Percentiles rank a stretch among this genome's conserved stretches.
These are phyloP conservation scores for Neopipo cinnamomea DNA, from an alignment of 2,113 vertebrate genomes.

Conservation along the genomic window DNA sequence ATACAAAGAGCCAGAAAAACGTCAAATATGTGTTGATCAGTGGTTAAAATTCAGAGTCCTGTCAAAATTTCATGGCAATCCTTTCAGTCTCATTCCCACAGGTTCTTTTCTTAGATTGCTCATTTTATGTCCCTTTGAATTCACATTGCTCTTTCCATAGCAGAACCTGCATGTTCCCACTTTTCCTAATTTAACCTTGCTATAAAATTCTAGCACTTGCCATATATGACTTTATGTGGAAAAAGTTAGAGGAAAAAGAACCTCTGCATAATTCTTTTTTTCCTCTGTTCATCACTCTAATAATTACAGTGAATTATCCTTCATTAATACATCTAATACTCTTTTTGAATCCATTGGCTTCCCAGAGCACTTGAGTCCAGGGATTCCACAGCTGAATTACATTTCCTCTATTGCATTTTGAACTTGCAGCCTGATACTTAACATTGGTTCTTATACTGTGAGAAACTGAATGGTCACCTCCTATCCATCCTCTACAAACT, in stretches of 20 bases:
- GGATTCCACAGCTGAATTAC: not conserved
- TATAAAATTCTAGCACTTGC: not conserved
- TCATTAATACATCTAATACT: not conserved
- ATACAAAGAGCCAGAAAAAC: not conserved
- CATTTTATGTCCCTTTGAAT: not conserved
- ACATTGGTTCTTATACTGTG: not conserved
- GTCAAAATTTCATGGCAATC: not conserved
- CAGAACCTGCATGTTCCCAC: not conserved
- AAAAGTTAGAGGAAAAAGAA: not conserved
- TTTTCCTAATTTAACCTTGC: not conserved
- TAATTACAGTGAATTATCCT: not conserved
- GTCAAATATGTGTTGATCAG: not conserved
- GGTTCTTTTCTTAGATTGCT: not conserved
- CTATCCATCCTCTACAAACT: not conserved
- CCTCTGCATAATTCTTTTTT: not conserved
- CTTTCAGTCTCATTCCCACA: not conserved
- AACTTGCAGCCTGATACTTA: not conserved
- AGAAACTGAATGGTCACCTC: not conserved
- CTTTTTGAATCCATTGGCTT: not conserved
- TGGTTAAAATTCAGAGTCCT: not conserved
- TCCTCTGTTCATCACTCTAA: not conserved
- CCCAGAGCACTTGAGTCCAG: not conserved
- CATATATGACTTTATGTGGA: accelerated
- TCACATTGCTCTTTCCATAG: not conserved
- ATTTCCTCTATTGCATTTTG: not conserved